Evolutionary conservation across 2,797 vertebrate species (phyloP).

Genomic region (Phalanger gymnotis): DNA sequence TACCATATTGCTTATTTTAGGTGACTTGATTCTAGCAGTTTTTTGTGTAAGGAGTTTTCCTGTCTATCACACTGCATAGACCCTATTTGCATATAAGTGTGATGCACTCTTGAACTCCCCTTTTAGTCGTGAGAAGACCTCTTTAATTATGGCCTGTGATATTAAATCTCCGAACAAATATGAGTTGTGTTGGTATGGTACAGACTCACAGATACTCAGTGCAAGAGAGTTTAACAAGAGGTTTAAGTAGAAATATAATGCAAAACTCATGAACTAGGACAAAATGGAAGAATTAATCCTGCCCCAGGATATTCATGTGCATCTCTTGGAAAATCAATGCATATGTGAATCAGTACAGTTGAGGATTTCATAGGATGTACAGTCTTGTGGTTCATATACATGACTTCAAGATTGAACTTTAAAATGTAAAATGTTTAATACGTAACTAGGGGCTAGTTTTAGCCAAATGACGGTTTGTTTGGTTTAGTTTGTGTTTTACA

Average conservation of each 20-base stretch:
- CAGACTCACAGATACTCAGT: neutral
- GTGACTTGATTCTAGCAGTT: conserved; percentile 15
- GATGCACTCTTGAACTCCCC: neutral
- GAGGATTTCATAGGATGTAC: neutral
- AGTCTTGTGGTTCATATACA: conserved; percentile 6
- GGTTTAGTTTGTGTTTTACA: neutral
- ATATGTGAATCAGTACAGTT: neutral
- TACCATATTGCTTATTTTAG: neutral
- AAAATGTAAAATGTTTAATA: conserved; percentile 32
- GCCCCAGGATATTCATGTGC: conserved; percentile 1
- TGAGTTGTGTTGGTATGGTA: neutral
- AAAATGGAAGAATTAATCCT: neutral
- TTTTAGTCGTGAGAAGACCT: neutral
- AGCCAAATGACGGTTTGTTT: conserved; percentile 6
- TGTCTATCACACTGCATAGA: conserved; percentile 2
- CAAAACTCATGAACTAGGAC: neutral
- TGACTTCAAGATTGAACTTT: conserved; percentile 9
- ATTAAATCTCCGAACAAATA: neutral
- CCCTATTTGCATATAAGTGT: no score
- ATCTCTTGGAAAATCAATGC: neutral
- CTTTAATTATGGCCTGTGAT: neutral
- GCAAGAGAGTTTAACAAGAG: neutral
- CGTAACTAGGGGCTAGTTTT: conserved; percentile 19
- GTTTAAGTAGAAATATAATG: neutral
- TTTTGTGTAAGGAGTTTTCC: neutral